phyloP scores from a whole-genome alignment of 2,888 invertebrate species.

The Parelbella ahira region DNA sequence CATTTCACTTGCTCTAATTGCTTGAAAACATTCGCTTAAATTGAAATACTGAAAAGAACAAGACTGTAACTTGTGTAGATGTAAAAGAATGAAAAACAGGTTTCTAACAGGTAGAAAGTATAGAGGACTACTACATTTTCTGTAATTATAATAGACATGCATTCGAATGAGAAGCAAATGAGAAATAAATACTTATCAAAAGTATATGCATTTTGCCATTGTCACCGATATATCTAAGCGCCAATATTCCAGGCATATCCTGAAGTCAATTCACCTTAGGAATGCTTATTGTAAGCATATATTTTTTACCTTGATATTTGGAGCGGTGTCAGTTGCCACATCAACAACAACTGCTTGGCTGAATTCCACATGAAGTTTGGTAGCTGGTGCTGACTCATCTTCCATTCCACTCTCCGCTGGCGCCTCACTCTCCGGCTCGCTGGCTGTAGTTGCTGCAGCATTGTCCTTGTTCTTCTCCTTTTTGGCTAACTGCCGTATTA shows the following conservation, averaged over 20 bases:
- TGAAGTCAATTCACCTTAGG: conserved; percentile 23
- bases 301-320: conserved; percentile 63
- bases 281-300: conserved; percentile 7
- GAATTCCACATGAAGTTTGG: conserved; percentile 84
- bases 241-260: too few relatives aligned
- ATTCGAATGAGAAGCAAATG: not conserved
- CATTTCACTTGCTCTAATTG: too few relatives aligned
- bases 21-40: too few relatives aligned
- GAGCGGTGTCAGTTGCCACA: conserved; percentile 73
- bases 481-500: conserved; percentile 55
- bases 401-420: conserved; percentile 69
- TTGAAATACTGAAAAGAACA: too few relatives aligned
- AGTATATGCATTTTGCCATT: not conserved
- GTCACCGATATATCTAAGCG: conserved; percentile 1
- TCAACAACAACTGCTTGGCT: conserved; percentile 83
- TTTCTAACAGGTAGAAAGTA: too few relatives aligned
- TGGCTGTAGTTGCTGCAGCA: conserved; percentile 50
- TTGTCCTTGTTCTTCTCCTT: conserved; percentile 71
- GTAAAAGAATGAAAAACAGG: too few relatives aligned
- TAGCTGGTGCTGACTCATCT: conserved; percentile 49
- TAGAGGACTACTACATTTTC: too few relatives aligned
- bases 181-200: not conserved
- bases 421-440: conserved; percentile 71
- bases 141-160: conserved; percentile 2
- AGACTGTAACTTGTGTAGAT: too few relatives aligned